Conservation (phyloP, 1,140 invertebrate genomes). For the Lutraria rhynchaena region DNA sequence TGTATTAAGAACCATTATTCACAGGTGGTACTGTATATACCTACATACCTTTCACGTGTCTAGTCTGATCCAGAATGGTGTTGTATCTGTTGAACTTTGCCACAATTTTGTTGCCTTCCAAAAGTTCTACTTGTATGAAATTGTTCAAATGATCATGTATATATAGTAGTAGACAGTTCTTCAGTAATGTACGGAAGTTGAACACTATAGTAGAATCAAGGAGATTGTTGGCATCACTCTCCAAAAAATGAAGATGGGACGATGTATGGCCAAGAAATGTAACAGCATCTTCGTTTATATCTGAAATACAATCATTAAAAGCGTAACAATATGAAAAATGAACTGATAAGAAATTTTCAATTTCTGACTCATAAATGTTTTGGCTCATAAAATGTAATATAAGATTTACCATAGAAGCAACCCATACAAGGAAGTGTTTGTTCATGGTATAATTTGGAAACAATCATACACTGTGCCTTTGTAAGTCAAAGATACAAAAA, state of each 20-base stretch:
- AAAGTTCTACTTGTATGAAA: slow-evolving; percentile 94
- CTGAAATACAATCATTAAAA: slow-evolving; percentile 84
- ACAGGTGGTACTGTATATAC: too few relatives aligned
- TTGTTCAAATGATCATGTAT: slow-evolving; percentile 97
- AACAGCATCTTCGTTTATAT: slow-evolving; percentile 94
- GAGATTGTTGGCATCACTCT: slow-evolving; percentile 88
- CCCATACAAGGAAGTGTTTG: too few relatives aligned
- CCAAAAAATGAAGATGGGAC: slow-evolving; percentile 87
- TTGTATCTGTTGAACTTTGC: slow-evolving; percentile 71
- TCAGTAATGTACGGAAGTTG: slow-evolving; percentile 92
- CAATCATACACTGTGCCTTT: too few relatives aligned
- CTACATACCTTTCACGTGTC: slow-evolving; percentile 53
- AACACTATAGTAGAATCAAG: slow-evolving; percentile 91
- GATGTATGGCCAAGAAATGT: slow-evolving; percentile 91
- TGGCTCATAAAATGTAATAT: too few relatives aligned
- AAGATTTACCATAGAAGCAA: too few relatives aligned
- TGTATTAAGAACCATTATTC: too few relatives aligned
- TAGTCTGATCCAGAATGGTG: slow-evolving; percentile 63
- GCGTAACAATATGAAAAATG: not conserved
- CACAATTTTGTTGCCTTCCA: slow-evolving; percentile 84
- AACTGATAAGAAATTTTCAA: too few relatives aligned
- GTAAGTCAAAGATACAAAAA: too few relatives aligned
- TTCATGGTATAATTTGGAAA: too few relatives aligned
- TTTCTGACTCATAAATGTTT: too few relatives aligned
- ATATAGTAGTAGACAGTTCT: slow-evolving; percentile 91